phyloP scores from a whole-genome alignment of 2,113 vertebrate species.

The Chaetodon auriga region DNA sequence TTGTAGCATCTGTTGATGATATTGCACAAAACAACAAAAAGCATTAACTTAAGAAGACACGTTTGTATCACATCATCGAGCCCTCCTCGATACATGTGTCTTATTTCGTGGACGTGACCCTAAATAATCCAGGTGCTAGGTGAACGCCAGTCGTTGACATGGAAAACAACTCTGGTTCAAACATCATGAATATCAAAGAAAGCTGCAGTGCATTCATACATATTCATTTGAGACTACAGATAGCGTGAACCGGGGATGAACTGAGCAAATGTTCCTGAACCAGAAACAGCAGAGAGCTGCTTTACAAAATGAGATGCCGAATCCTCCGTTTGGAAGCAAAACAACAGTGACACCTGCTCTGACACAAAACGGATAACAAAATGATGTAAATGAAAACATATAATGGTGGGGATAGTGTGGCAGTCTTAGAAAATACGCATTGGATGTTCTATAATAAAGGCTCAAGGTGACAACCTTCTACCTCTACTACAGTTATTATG shows the following conservation, averaged over 20 bases:
- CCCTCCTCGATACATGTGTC: background rate
- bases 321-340: background rate
- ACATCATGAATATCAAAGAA: constrained; percentile 57
- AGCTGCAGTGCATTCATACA: constrained; percentile 35
- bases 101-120: background rate
- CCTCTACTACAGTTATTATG: background rate
- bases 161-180: constrained; percentile 33
- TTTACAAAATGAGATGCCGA: background rate
- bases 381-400: background rate
- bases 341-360: background rate
- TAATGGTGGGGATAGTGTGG: background rate
- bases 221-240: constrained; percentile 36
- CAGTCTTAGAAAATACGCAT: background rate
- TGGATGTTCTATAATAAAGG: background rate
- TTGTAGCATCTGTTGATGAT: background rate
- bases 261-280: constrained; percentile 28
- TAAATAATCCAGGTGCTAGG: constrained; percentile 32
- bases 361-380: background rate
- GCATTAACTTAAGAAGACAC: background rate
- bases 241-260: constrained; percentile 39
- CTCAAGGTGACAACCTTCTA: background rate
- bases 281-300: constrained; percentile 2
- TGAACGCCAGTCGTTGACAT: constrained; percentile 7
- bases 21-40: background rate
- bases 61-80: background rate